These are phyloP conservation scores for Trichopria drosophilae DNA, from an alignment of 2,888 invertebrate species.

Conservation along the genomic window DNA sequence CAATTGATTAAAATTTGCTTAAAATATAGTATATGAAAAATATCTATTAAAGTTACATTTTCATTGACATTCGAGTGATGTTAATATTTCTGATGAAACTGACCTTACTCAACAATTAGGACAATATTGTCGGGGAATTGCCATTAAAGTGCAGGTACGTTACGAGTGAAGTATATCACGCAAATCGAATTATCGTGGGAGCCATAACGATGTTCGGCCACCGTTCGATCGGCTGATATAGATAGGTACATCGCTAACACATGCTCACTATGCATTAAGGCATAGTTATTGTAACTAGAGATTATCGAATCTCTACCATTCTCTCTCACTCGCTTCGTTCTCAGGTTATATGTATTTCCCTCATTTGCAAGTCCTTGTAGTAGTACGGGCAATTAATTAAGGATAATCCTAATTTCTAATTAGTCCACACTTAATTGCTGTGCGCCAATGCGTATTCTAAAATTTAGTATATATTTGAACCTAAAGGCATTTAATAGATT, in stretches of 20 bases:
- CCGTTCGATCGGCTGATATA: slow-evolving; percentile 45
- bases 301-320: slow-evolving; percentile 17
- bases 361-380: background rate
- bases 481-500: too few species aligned
- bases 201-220: slow-evolving; percentile 39
- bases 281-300: slow-evolving; percentile 44
- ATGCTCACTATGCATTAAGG: slow-evolving; percentile 37
- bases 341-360: too few species aligned
- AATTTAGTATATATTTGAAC: too few species aligned
- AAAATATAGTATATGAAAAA: too few species aligned
- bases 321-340: background rate
- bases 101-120: too few species aligned
- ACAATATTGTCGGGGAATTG: too few species aligned
- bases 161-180: slow-evolving; percentile 35
- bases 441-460: too few species aligned
- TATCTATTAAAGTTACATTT: too few species aligned
- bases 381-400: slow-evolving; percentile 50
- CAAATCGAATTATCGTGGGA: slow-evolving; percentile 45
- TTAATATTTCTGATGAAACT: too few species aligned
- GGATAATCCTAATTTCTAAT: slow-evolving; percentile 56
- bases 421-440: slow-evolving; percentile 40
- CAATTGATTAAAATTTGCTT: too few species aligned
- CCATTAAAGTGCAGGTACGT: too few species aligned
- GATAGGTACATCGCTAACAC: slow-evolving; percentile 36
- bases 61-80: too few species aligned